Evolutionary conservation across 2,888 invertebrate species (phyloP).

Genomic region (Spilosoma lubricipeda): DNA sequence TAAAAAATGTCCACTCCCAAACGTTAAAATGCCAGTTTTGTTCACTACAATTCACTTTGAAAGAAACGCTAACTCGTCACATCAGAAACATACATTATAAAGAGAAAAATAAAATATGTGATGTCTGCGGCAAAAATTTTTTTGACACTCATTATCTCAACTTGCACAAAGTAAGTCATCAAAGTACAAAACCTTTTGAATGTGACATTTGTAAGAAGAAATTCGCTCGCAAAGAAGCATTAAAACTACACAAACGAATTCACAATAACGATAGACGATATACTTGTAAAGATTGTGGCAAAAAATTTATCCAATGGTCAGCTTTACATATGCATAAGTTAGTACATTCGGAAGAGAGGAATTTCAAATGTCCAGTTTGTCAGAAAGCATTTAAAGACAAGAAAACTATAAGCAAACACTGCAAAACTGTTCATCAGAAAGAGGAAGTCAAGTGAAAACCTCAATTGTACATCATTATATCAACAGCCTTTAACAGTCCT

Average conservation of each 20-base stretch:
- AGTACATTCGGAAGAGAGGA: conserved; percentile 49
- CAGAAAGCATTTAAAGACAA: conserved; percentile 38
- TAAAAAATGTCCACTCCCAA: conserved; percentile 8
- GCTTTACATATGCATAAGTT: conserved; percentile 55
- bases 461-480: not conserved
- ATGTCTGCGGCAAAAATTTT: conserved; percentile 59
- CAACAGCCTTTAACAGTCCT: too few species aligned
- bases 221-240: conserved; percentile 73
- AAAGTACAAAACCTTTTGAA: conserved; percentile 68
- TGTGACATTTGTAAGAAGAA: conserved; percentile 75
- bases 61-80: conserved; percentile 55
- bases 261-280: conserved; percentile 71
- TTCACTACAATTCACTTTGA: conserved; percentile 50
- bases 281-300: conserved; percentile 65
- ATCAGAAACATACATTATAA: conserved; percentile 53
- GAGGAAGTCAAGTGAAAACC: not conserved
- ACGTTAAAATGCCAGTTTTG: conserved; percentile 36
- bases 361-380: conserved; percentile 46
- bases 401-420: conserved; percentile 43
- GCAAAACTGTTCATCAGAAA: conserved; percentile 38
- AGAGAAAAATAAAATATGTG: conserved; percentile 66
- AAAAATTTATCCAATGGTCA: conserved; percentile 78
- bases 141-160: conserved; percentile 36
- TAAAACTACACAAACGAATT: conserved; percentile 75
- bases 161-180: conserved; percentile 71